Conservation (phyloP, 2,797 vertebrate genomes). For the Crocodylus rhombifer region DNA sequence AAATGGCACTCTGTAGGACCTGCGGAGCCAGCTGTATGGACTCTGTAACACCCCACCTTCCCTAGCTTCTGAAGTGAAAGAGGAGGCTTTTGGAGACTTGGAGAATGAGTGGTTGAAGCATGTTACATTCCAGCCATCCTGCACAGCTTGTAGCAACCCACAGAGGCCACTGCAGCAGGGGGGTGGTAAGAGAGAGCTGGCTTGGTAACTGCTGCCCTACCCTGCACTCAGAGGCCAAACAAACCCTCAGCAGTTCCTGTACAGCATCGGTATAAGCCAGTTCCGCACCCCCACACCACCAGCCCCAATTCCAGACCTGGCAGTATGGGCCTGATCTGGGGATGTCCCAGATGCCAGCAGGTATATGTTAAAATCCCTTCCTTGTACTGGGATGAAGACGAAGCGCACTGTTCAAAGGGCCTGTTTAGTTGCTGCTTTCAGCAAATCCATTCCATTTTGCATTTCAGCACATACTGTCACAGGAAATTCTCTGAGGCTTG, state of each 20-base stretch:
- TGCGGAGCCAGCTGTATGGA: not conserved
- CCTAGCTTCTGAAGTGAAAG: not conserved
- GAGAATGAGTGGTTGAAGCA: not conserved
- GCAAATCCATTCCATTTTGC: constrained; percentile 42
- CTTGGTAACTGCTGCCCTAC: not conserved
- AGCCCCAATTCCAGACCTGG: not conserved
- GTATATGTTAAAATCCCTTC: not conserved
- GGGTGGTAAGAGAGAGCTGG: not conserved
- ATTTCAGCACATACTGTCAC: constrained; percentile 33
- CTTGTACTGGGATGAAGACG: not conserved
- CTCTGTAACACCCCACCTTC: not conserved
- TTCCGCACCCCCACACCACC: not conserved
- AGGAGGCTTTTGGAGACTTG: not conserved
- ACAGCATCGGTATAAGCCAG: not conserved
- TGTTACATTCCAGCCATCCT: not conserved
- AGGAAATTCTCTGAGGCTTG: constrained; percentile 44
- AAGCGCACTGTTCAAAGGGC: not conserved
- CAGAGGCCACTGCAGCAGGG: not conserved
- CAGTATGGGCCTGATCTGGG: not conserved
- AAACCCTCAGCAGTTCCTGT: not conserved
- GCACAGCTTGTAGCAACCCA: not conserved
- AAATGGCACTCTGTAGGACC: not conserved
- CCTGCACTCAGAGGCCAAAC: not conserved
- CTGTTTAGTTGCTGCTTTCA: constrained; percentile 47
- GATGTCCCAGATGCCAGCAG: not conserved